These are phyloP conservation scores for Camponotus floridanus DNA, from an alignment of 1,140 invertebrate species.

Conservation along the genomic window DNA sequence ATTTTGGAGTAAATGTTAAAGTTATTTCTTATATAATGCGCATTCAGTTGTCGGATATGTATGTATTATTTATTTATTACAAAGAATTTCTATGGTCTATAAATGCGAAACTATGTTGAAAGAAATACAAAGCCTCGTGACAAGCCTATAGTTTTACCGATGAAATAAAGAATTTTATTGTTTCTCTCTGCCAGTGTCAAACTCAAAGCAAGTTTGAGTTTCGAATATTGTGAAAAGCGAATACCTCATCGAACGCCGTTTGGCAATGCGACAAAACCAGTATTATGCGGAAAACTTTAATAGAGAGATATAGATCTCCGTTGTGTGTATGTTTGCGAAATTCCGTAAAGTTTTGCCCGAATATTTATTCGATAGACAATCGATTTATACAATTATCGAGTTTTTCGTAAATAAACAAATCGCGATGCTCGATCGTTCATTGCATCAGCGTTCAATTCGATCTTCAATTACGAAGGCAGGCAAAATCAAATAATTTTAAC, in stretches of 20 bases:
- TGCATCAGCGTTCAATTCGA: not conserved
- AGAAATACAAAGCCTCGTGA: not conserved
- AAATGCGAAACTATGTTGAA: not conserved
- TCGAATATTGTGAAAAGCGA: not conserved
- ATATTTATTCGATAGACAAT: constrained; percentile 2
- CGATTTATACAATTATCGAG: not conserved
- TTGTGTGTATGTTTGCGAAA: not conserved
- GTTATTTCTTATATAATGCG: not conserved
- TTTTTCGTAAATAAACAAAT: constrained; percentile 17
- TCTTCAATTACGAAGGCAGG: not conserved
- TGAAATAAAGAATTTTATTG: not conserved
- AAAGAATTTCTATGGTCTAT: not conserved
- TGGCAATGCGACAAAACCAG: constrained; percentile 40
- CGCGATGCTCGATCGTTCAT: not conserved
- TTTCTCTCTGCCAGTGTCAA: not conserved
- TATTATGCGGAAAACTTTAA: constrained; percentile 22
- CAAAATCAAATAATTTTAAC: not conserved
- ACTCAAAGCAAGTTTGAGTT: not conserved
- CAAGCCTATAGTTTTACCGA: not conserved
- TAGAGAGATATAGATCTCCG: not conserved
- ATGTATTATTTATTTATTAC: not conserved
- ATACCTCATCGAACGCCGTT: constrained; percentile 35
- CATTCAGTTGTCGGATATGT: too few species aligned
- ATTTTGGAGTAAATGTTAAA: not conserved
- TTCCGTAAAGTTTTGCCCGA: constrained; percentile 5